A percentile compares a stretch with the other conserved stretches of the same genome.
Evolutionary conservation across 35 echinoderm and acorn worm genomes (phyloP).

Genomic region (Heliocidaris tuberculata): DNA sequence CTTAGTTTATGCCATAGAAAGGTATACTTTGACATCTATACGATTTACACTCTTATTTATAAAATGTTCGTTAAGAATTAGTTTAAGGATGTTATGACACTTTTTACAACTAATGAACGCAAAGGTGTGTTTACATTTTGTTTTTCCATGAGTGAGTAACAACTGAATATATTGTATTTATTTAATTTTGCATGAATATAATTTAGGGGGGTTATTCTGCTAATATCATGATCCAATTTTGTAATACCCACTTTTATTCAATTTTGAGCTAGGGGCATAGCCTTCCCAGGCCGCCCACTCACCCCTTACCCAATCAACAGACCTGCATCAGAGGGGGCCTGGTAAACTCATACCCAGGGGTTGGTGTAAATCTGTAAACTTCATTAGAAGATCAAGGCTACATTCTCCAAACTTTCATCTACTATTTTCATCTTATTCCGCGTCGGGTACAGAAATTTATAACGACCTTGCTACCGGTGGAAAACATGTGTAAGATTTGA

Average conservation of each 20-base stretch:
- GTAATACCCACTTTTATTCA: neutral
- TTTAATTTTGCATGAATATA: too few species aligned
- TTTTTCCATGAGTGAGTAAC: too few species aligned
- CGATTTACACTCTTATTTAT: too few species aligned
- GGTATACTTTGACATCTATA: too few species aligned
- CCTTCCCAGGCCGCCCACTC: neutral
- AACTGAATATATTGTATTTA: too few species aligned
- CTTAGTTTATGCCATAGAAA: too few species aligned
- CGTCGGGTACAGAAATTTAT: neutral
- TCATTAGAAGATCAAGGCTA: constrained; percentile 12
- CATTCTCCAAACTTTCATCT: neutral
- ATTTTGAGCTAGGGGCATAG: neutral
- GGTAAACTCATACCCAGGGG: neutral
- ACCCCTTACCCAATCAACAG: neutral
- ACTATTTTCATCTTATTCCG: neutral
- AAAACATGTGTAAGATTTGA: neutral
- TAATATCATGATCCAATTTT: too few species aligned
- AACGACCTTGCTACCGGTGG: neutral
- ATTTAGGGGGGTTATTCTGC: too few species aligned
- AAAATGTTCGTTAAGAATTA: too few species aligned
- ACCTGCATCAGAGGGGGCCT: neutral
- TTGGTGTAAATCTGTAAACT: constrained; percentile 18
- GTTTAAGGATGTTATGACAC: too few species aligned
- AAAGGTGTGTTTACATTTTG: too few species aligned
- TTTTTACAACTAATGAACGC: too few species aligned